phyloP scores from a whole-genome alignment of 1,140 invertebrate species.

The Eriosoma lanigerum region DNA sequence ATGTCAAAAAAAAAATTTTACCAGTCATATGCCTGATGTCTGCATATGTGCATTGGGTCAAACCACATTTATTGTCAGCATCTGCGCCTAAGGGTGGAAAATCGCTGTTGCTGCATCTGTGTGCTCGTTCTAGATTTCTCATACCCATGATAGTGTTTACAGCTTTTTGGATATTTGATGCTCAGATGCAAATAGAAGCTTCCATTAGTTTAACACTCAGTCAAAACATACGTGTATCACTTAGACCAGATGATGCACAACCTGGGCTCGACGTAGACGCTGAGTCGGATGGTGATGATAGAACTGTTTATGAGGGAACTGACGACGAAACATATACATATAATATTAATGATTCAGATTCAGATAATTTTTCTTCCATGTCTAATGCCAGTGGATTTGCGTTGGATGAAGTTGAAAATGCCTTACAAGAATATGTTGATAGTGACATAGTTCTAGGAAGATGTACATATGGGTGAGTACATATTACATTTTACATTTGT shows the following conservation, averaged over 20 bases:
- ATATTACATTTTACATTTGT: not conserved
- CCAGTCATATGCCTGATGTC: slow-evolving; percentile 16
- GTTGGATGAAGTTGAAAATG: not conserved
- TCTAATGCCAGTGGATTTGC: not conserved
- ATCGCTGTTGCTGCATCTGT: slow-evolving; percentile 5
- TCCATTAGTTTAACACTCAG: slow-evolving; percentile 13
- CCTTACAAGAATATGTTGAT: not conserved
- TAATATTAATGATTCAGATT: not conserved
- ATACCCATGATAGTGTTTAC: slow-evolving; percentile 41
- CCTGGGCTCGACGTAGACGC: not conserved
- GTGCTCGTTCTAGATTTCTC: slow-evolving; percentile 14
- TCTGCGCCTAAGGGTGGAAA: slow-evolving; percentile 24
- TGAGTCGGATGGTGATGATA: not conserved
- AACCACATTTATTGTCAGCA: not conserved
- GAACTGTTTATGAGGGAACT: too few species aligned
- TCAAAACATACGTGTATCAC: not conserved
- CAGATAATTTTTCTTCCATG: not conserved
- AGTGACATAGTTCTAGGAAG: not conserved
- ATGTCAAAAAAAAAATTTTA: not conserved
- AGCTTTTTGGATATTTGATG: slow-evolving; percentile 35
- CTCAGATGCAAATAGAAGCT: slow-evolving; percentile 33
- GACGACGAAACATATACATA: not conserved
- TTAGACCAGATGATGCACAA: not conserved
- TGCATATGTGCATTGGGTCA: slow-evolving; percentile 4
- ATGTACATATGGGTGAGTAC: not conserved